phyloP scores from a whole-genome alignment of 2,888 invertebrate species.

The Coremacera marginata region DNA sequence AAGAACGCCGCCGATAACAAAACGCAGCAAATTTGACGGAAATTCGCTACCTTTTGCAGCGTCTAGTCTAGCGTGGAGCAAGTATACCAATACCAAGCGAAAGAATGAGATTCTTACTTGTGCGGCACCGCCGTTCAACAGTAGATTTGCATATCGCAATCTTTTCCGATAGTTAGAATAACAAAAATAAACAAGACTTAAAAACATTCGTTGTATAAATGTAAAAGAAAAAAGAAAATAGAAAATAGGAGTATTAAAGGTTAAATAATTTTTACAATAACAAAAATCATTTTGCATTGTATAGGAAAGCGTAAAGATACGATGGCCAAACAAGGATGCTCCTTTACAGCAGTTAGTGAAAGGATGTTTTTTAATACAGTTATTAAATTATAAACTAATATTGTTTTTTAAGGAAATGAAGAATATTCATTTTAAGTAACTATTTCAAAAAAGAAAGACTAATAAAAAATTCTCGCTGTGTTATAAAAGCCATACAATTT shows the following conservation, averaged over 20 bases:
- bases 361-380: too few relatives aligned
- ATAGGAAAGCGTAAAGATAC: too few relatives aligned
- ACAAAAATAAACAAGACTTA: constrained; percentile 4
- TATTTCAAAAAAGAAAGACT: too few relatives aligned
- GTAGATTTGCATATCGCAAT: constrained; percentile 63
- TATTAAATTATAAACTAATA: background rate
- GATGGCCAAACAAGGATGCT: too few relatives aligned
- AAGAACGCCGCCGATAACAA: constrained; percentile 70
- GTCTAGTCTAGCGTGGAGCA: constrained; percentile 74
- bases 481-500: too few relatives aligned
- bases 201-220: background rate
- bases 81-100: constrained; percentile 73
- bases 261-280: too few relatives aligned
- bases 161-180: constrained; percentile 55
- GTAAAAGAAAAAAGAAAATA: constrained; percentile 16
- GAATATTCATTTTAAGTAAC: too few relatives aligned
- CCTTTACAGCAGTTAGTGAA: too few relatives aligned
- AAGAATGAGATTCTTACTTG: constrained; percentile 82
- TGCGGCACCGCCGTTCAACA: constrained; percentile 75
- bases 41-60: constrained; percentile 77
- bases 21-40: constrained; percentile 76
- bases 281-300: too few relatives aligned
- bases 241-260: constrained; percentile 14
- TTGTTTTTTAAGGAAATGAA: background rate
- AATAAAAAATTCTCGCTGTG: too few relatives aligned